Conservation (phyloP, 2,113 vertebrate species). For the Oceanites oceanicus region DNA sequence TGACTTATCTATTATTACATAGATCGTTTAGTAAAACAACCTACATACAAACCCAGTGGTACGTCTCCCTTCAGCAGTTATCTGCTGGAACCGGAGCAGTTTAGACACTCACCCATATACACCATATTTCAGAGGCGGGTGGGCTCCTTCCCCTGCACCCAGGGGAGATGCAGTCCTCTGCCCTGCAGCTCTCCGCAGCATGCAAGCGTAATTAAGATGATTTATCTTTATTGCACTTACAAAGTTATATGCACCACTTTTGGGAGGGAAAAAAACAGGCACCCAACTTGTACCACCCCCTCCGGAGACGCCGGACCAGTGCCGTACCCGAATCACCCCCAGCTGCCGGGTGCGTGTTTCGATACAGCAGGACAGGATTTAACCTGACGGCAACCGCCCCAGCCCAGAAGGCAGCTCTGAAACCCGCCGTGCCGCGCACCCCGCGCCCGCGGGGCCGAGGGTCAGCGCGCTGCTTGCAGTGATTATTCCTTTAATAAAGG, state of each 20-base stretch:
- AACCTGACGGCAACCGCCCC: background rate
- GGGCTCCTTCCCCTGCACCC: background rate
- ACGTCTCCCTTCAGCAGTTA: background rate
- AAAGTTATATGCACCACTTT: background rate
- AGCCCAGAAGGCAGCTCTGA: background rate
- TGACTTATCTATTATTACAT: constrained; percentile 58
- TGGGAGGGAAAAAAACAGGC: rapidly evolving
- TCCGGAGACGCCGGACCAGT: rapidly evolving
- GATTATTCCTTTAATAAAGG: constrained; percentile 55
- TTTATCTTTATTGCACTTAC: rapidly evolving
- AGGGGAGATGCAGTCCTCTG: background rate
- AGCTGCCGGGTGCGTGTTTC: rapidly evolving
- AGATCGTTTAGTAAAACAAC: constrained; percentile 65
- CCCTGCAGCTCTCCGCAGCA: background rate
- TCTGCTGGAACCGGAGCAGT: background rate
- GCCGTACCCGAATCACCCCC: rapidly evolving
- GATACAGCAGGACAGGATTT: background rate
- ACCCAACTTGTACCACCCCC: background rate
- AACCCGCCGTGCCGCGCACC: rapidly evolving
- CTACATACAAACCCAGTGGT: background rate
- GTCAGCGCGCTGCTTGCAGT: background rate
- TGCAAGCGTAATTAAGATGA: background rate
- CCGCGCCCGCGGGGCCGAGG: background rate
- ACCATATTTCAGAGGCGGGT: rapidly evolving
- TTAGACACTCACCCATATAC: background rate